Evolutionary conservation across 2,888 invertebrate genomes (phyloP).

Genomic region (Amphipyra berbera): DNA sequence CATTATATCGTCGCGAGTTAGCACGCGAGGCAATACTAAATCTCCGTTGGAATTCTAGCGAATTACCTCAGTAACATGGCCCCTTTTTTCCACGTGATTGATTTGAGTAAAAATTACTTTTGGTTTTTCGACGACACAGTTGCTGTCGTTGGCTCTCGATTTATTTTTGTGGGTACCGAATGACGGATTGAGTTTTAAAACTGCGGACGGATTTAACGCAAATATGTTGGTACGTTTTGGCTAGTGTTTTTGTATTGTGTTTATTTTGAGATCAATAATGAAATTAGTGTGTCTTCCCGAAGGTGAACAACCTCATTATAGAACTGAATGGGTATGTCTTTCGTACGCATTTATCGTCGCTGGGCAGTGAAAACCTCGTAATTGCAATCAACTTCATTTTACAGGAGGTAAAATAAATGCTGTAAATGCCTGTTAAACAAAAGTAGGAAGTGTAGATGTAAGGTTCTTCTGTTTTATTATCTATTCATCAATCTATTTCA

Average conservation of each 20-base stretch:
- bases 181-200: constrained; percentile 53
- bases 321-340: no score
- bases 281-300: no score
- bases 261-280: background rate
- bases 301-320: no score
- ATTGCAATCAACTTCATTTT: no score
- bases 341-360: no score
- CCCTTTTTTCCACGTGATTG: constrained; percentile 87
- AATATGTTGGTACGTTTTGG: constrained; percentile 5
- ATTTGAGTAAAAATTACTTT: constrained; percentile 88
- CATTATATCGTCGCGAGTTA: constrained; percentile 85
- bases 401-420: no score
- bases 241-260: background rate
- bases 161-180: constrained; percentile 22
- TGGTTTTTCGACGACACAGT: constrained; percentile 71
- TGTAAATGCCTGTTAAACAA: no score
- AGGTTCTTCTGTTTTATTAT: no score
- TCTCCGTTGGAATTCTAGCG: constrained; percentile 88
- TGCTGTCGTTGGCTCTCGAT: constrained; percentile 38
- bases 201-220: constrained; percentile 14
- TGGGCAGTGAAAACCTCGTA: no score
- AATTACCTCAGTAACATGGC: constrained; percentile 84
- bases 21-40: constrained; percentile 86
- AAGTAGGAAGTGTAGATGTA: no score
- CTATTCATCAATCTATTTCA: no score